Base-by-base conservation (phyloP, 1,140 invertebrate species). In the Drosophila santomea region DNA sequence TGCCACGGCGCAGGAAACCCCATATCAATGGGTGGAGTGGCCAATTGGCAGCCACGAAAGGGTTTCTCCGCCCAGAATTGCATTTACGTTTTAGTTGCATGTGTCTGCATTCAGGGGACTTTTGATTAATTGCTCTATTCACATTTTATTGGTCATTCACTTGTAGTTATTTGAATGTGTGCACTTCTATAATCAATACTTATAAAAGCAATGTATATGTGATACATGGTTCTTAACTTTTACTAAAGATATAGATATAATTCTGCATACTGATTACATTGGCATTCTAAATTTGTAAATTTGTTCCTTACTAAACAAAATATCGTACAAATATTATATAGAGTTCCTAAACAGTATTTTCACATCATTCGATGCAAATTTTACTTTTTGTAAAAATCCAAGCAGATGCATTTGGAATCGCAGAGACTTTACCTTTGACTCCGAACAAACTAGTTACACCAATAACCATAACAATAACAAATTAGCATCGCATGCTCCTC, bases 391-490 rank as follows among this genome's bases (percentile, higher is more conserved):
- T 0, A 17, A 12, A 36, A 36, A 36, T 20, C 1, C 12, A 52
- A 36, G 15, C 15, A 52, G 15, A 36, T 3, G 50, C 32, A 36
- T 11, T 62, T 12, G 54, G 36, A 62, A 59, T 62, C 36, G 25
- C 25, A 57, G 17, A 4, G 14, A 6, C 20, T 32, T 57, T 28
- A 17, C 64, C 60, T 64, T 32, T 61, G 38, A 59, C 55, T 66
- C 63, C 20, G 59, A 51, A 45, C 61, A 67, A 75, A 52, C 60
- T 75, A 66, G 39, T 74, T 67, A 75, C 52, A 78, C 44, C 83
- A 71, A 86, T 72, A 67, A 78, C 74, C 71, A 64, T 79, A 82
- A 79, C 66, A 86, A 78, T 75, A 82, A 86, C 83, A 86, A 86
- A 86, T 86, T 86, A 83, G 67, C 69, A 82, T 86, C 47, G 83